Conservation (phyloP, 1,140 invertebrate species). For the Drosophila murphyi region DNA sequence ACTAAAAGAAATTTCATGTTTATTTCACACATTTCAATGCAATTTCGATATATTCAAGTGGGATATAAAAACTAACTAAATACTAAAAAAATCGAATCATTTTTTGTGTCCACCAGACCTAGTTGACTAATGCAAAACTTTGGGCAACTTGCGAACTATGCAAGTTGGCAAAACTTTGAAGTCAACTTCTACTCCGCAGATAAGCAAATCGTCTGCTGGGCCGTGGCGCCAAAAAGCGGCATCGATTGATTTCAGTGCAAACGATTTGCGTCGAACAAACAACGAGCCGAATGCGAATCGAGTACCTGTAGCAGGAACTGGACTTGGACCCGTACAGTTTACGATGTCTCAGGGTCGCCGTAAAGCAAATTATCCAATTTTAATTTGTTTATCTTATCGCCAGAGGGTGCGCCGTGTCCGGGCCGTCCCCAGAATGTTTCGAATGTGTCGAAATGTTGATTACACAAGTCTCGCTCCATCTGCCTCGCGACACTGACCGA, state of each 20-base stretch:
- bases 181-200: constrained; percentile 11
- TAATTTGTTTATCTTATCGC: constrained; percentile 74
- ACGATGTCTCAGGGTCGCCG: constrained; percentile 57
- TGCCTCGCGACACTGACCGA: constrained; percentile 81
- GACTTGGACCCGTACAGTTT: constrained; percentile 9
- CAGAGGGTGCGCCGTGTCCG: constrained; percentile 87
- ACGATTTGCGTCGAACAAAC: constrained; percentile 57
- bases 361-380: constrained; percentile 84
- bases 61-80: constrained; percentile 54
- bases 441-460: constrained; percentile 88
- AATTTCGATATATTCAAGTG: constrained; percentile 10
- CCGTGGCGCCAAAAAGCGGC: constrained; percentile 18
- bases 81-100: constrained; percentile 24
- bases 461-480: constrained; percentile 86
- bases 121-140: constrained; percentile 53
- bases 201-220: constrained; percentile 11
- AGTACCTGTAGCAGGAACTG: not conserved
- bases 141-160: constrained; percentile 66
- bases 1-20: too few species aligned
- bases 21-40: constrained; percentile 20
- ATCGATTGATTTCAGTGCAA: constrained; percentile 63
- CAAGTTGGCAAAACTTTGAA: constrained; percentile 70
- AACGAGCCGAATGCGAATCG: constrained; percentile 54
- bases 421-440: constrained; percentile 88
- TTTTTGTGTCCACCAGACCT: constrained; percentile 6